A percentile compares a stretch with the other conserved stretches of the same genome.
Conservation (phyloP, 2,113 vertebrate species). For the Centropristis striata region DNA sequence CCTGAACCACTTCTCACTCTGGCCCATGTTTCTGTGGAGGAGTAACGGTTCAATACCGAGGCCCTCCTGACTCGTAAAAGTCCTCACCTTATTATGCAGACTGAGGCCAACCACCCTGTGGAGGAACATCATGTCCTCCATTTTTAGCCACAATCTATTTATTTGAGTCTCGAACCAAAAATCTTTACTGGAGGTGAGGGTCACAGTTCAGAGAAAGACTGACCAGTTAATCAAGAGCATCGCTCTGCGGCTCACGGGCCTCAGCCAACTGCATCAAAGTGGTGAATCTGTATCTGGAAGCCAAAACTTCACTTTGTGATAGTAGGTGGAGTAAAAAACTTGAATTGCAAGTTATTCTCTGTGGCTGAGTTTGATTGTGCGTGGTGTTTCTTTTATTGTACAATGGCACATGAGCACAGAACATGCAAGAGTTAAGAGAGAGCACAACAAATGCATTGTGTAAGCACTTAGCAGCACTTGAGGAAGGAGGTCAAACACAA, state of each 20-base stretch:
- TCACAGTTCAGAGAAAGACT: slow-evolving; percentile 33
- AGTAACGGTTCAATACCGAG: slow-evolving; percentile 12
- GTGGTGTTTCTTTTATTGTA: not conserved
- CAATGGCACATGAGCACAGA: not conserved
- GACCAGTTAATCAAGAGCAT: slow-evolving; percentile 24
- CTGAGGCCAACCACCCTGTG: slow-evolving; percentile 1
- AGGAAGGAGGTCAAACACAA: slow-evolving; percentile 12
- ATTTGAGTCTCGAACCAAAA: slow-evolving; percentile 19
- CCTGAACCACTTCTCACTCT: slow-evolving; percentile 40
- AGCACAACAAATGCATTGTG: not conserved
- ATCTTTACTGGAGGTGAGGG: slow-evolving; percentile 3
- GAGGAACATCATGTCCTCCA: slow-evolving; percentile 21
- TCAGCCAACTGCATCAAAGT: not conserved
- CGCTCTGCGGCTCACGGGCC: not conserved
- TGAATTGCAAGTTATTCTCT: slow-evolving; percentile 1
- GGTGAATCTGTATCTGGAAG: slow-evolving; percentile 9
- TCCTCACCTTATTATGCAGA: slow-evolving; percentile 34
- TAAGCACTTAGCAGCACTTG: not conserved
- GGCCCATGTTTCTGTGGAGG: slow-evolving; percentile 30
- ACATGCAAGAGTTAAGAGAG: not conserved
- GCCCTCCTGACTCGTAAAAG: slow-evolving; percentile 26
- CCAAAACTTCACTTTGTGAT: slow-evolving; percentile 7
- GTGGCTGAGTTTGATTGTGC: not conserved
- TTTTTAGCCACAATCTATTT: not conserved
- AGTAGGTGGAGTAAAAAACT: not conserved